Percentiles rank a stretch among this genome's conserved stretches.
Evolutionary conservation across 2,888 invertebrate genomes (phyloP).

Genomic region (Zaprionus obscuricornis): DNA sequence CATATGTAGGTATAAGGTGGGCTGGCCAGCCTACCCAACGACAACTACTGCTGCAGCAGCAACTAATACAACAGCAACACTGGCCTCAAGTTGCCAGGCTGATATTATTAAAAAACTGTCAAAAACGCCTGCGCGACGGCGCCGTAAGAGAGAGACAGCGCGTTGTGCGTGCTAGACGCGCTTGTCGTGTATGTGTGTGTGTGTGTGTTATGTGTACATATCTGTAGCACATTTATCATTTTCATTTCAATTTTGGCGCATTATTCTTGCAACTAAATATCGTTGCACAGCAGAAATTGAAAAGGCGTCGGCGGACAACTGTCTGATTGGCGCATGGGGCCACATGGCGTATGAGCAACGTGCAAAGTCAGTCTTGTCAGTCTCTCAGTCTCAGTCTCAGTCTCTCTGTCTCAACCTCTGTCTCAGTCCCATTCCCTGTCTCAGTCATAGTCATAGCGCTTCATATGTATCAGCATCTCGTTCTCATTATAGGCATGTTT

Average conservation of each 20-base stretch:
- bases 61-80: conserved; percentile 23
- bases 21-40: conserved; percentile 56
- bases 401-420: conserved; percentile 19
- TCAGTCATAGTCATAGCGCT: no score
- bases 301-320: conserved; percentile 75
- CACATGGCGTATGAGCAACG: conserved; percentile 76
- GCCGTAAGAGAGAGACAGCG: conserved; percentile 31
- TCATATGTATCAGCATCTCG: conserved; percentile 29
- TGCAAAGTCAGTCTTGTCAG: conserved; percentile 47
- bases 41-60: conserved; percentile 19
- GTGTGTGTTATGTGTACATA: conserved; percentile 43
- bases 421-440: neutral
- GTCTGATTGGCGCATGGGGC: conserved; percentile 78
- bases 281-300: conserved; percentile 32
- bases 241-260: conserved; percentile 75
- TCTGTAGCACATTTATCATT: conserved; percentile 77
- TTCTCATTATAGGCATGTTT: conserved; percentile 65
- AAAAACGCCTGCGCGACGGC: conserved; percentile 75
- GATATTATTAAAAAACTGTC: conserved; percentile 77
- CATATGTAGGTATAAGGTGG: conserved; percentile 71
- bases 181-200: conserved; percentile 24
- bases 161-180: conserved; percentile 63
- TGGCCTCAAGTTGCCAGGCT: conserved; percentile 50
- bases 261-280: conserved; percentile 73
- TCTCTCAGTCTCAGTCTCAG: conserved; percentile 24